Base-by-base conservation (phyloP, 2,113 vertebrate species). In the Oenanthe oenanthe region DNA sequence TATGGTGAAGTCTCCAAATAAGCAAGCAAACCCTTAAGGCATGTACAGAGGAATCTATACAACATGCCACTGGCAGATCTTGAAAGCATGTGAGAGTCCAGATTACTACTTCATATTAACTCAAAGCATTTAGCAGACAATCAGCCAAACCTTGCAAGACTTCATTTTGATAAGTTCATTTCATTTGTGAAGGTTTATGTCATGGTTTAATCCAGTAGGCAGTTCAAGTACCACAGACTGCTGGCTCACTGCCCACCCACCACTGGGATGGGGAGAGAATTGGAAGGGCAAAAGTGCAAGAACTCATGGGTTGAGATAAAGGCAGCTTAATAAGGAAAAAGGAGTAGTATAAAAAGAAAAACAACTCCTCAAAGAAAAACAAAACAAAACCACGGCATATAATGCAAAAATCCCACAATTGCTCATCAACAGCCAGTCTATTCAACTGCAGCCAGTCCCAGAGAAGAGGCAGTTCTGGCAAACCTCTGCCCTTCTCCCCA, bases 41-140 rank as follows among this genome's bases (percentile, higher is more conserved):
- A 38, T 0, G 0, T 13, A 25, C 1, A 63, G 19, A 84, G 8
- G 22, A 73, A 89, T 47, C 3, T 9, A 42, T 0, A 2, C 25
- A 88, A 65, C 38, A 56, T 34, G 22, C 29, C 34, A 82, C 15
- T 58, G 36, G 11, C 9, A 89, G 62, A 68, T 32, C 21, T 31
- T 57, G 45, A 88, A 76, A 70, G n/a, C 12, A 31, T 22, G 6
- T 17, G 15, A 56, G 14, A 13, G 2, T 21, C 36, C 53, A 43
- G 13, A 45, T 50, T 53, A 92, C 17, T n/a, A 26, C 4, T 61
- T 83, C 38, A 29, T 13, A 19, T 76, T 51, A 65, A 81, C 40
- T 36, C 26, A 14, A 61, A 45, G n/a, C 9, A 17, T 62, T 73
- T 50, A 67, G 34, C 45, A 87, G 31, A 29, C 34, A 57, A 71